Conservation (phyloP, 2,888 invertebrate species). For the Timema podura region DNA sequence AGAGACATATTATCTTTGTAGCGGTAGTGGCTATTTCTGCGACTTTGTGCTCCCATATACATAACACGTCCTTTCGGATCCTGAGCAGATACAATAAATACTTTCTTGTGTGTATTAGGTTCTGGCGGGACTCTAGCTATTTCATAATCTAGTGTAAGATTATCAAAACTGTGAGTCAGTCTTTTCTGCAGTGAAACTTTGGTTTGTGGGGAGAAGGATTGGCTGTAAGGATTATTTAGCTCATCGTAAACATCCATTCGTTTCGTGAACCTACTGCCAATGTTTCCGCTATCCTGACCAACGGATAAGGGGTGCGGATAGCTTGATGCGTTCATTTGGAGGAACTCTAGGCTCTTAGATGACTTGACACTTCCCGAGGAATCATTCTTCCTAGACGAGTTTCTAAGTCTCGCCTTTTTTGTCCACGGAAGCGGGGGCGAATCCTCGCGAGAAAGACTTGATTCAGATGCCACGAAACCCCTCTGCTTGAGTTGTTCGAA, state of each 20-base stretch:
- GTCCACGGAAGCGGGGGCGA: slow-evolving; percentile 33
- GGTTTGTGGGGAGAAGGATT: too few relatives aligned
- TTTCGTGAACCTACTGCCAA: too few relatives aligned
- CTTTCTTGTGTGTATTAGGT: slow-evolving; percentile 34
- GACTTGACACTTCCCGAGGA: slow-evolving; percentile 34
- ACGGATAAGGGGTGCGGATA: too few relatives aligned
- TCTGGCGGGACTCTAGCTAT: too few relatives aligned
- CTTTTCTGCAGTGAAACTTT: slow-evolving; percentile 41
- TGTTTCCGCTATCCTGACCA: too few relatives aligned
- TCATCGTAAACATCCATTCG: too few relatives aligned
- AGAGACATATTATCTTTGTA: neutral
- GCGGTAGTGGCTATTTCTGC: slow-evolving; percentile 1
- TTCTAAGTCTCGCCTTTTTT: slow-evolving; percentile 32
- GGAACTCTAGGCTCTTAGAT: slow-evolving; percentile 44
- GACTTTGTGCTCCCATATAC: slow-evolving; percentile 42
- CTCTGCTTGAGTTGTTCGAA: slow-evolving; percentile 50
- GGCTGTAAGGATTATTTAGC: too few relatives aligned
- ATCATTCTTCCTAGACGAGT: slow-evolving; percentile 37
- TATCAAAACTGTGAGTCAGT: slow-evolving; percentile 52
- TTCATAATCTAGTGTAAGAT: slow-evolving; percentile 72
- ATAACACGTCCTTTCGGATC: slow-evolving; percentile 48
- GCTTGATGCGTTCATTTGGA: slow-evolving; percentile 38
- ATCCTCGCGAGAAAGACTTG: slow-evolving; percentile 37
- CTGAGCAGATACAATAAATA: slow-evolving; percentile 49
- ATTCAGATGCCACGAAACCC: slow-evolving; percentile 47